phyloP scores from a whole-genome alignment of 2,888 invertebrate genomes.

The Empis stercorea region DNA sequence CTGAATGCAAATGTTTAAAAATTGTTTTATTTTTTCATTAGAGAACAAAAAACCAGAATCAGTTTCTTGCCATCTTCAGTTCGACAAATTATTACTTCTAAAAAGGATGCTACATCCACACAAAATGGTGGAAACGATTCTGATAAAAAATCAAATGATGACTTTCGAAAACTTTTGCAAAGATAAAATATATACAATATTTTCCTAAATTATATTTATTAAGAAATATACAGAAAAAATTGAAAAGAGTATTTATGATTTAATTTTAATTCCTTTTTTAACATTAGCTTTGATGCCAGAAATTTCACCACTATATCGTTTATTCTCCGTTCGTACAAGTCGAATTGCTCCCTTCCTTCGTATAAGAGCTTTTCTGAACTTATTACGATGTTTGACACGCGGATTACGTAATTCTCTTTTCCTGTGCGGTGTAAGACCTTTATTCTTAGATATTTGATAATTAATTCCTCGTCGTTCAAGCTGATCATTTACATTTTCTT shows the following conservation, averaged over 20 bases:
- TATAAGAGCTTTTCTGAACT: conserved; percentile 83
- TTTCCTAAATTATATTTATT: background rate
- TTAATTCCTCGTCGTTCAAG: conserved; percentile 61
- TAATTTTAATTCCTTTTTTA: conserved; percentile 80
- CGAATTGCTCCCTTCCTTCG: conserved; percentile 88
- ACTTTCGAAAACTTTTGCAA: conserved; percentile 29
- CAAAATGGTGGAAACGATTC: too few relatives aligned
- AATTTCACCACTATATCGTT: conserved; percentile 80
- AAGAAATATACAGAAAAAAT: too few relatives aligned
- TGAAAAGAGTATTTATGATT: too few relatives aligned
- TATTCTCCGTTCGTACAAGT: conserved; percentile 65
- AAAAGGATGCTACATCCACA: background rate
- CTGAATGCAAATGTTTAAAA: too few relatives aligned
- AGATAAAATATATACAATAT: conserved; percentile 7
- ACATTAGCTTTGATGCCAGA: conserved; percentile 87
- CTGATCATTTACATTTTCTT: conserved; percentile 29
- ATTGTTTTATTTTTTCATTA: too few relatives aligned
- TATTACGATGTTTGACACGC: conserved; percentile 84
- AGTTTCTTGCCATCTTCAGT: conserved; percentile 15
- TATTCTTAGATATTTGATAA: conserved; percentile 91
- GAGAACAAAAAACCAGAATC: conserved; percentile 15
- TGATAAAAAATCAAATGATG: conserved; percentile 29
- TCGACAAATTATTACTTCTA: conserved; percentile 7
- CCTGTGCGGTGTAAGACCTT: conserved; percentile 79
- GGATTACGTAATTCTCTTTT: conserved; percentile 91